These are phyloP conservation scores for Xyrichtys novacula DNA, from an alignment of 2,797 vertebrate species.

Conservation along the genomic window DNA sequence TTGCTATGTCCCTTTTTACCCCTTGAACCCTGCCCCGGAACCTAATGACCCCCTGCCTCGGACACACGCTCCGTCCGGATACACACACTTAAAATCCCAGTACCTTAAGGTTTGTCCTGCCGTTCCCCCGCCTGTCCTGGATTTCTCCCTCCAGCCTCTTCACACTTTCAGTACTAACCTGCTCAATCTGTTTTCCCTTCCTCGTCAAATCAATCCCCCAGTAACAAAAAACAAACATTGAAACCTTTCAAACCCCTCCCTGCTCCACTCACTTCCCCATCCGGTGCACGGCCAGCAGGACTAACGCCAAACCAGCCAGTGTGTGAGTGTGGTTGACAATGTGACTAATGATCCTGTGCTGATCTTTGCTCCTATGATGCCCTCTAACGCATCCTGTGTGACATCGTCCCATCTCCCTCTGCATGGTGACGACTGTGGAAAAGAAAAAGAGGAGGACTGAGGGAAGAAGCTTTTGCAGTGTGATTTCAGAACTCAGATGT, in stretches of 20 bases:
- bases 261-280: constrained; percentile 2
- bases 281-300: constrained; percentile 44
- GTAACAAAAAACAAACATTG: constrained; percentile 18
- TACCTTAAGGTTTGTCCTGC: constrained; percentile 80
- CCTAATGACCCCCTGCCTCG: constrained; percentile 56
- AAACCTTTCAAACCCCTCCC: background rate
- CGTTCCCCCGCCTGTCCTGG: constrained; percentile 30
- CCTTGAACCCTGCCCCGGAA: constrained; percentile 68
- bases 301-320: constrained; percentile 48
- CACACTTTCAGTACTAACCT: constrained; percentile 38
- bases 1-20: constrained; percentile 66
- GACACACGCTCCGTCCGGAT: constrained; percentile 50
- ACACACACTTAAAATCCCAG: constrained; percentile 74
- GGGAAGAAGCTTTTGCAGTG: background rate
- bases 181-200: constrained; percentile 10
- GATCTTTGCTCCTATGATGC: constrained; percentile 30
- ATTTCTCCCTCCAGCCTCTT: constrained; percentile 9
- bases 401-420: constrained; percentile 21
- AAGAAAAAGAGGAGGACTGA: constrained; percentile 13
- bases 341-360: constrained; percentile 55
- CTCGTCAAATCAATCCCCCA: constrained; percentile 9
- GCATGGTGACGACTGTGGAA: constrained; percentile 49
- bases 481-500: background rate
- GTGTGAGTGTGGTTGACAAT: constrained; percentile 41
- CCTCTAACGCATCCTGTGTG: constrained; percentile 18